phyloP scores from a whole-genome alignment of 2,797 vertebrate species.

The Clarias fuscus region DNA sequence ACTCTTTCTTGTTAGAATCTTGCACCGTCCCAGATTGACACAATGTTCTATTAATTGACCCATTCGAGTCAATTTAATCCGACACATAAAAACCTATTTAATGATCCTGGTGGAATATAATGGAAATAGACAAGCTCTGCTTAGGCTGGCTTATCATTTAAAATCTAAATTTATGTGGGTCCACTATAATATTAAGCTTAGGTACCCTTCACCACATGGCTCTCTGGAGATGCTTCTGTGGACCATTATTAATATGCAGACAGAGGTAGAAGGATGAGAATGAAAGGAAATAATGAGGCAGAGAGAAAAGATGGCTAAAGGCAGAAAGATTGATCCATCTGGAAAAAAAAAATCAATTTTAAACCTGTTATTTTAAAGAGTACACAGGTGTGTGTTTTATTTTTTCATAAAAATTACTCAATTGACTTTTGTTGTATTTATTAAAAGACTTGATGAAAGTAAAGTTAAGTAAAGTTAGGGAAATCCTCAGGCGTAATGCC shows the following conservation, averaged over 20 bases:
- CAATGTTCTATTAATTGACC: slow-evolving; percentile 22
- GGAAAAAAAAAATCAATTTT: background rate
- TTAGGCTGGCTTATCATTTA: slow-evolving; percentile 32
- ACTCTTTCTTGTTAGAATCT: background rate
- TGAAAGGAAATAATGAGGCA: slow-evolving; percentile 2
- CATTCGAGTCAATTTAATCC: slow-evolving; percentile 18
- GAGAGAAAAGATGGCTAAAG: slow-evolving; percentile 11
- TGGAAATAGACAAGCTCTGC: slow-evolving; percentile 16
- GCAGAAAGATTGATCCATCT: background rate
- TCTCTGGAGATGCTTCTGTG: slow-evolving; percentile 18
- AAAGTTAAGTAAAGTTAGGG: no score
- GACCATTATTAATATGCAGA: slow-evolving; percentile 22
- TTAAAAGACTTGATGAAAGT: background rate
- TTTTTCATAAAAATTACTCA: background rate
- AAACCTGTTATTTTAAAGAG: background rate
- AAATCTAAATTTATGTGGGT: slow-evolving; percentile 40
- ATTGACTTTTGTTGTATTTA: no score
- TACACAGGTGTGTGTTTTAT: background rate
- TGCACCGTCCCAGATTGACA: background rate
- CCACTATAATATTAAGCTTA: slow-evolving; percentile 21
- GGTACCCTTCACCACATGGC: background rate
- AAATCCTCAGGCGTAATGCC: slow-evolving; percentile 1
- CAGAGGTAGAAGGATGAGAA: slow-evolving; percentile 7
- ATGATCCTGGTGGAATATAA: slow-evolving; percentile 24
- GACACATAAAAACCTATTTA: slow-evolving; percentile 4